Conservation (phyloP, 53 echinoderm and acorn worm genomes). For the Hippasteria phrygiana region DNA sequence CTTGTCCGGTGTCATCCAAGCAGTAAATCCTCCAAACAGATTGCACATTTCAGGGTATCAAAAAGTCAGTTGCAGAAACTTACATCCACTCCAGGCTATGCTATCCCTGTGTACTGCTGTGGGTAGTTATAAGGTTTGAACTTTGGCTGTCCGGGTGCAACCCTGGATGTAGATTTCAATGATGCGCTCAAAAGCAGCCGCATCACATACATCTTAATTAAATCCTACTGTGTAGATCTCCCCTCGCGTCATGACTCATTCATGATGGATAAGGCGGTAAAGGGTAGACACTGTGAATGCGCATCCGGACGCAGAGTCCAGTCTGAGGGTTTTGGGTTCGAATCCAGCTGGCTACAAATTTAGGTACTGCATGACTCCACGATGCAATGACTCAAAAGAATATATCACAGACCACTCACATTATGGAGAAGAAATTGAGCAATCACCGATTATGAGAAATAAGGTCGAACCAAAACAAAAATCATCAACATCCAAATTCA, state of each 20-base stretch:
- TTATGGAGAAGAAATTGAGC: too few relatives aligned
- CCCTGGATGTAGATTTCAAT: background rate
- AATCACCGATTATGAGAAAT: too few relatives aligned
- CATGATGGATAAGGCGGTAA: background rate
- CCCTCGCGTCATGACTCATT: background rate
- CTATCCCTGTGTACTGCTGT: background rate
- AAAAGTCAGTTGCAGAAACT: background rate
- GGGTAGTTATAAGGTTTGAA: background rate
- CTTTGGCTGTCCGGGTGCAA: background rate
- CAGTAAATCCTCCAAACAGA: conserved; percentile 3
- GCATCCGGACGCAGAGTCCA: background rate
- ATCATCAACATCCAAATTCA: too few relatives aligned
- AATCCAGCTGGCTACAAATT: background rate
- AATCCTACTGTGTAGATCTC: background rate
- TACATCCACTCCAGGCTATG: background rate
- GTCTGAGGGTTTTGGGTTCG: background rate
- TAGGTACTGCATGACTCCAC: background rate
- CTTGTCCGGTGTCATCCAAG: background rate
- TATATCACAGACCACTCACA: background rate
- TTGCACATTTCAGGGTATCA: conserved; percentile 1
- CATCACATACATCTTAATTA: conserved; percentile 12
- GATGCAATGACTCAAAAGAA: background rate
- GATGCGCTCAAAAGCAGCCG: background rate
- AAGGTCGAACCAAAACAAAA: too few relatives aligned
- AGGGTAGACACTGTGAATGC: background rate